Percentiles rank a stretch among this genome's conserved stretches.
Conservation (phyloP, 2,113 vertebrate genomes). For the Psittacus erithacus region DNA sequence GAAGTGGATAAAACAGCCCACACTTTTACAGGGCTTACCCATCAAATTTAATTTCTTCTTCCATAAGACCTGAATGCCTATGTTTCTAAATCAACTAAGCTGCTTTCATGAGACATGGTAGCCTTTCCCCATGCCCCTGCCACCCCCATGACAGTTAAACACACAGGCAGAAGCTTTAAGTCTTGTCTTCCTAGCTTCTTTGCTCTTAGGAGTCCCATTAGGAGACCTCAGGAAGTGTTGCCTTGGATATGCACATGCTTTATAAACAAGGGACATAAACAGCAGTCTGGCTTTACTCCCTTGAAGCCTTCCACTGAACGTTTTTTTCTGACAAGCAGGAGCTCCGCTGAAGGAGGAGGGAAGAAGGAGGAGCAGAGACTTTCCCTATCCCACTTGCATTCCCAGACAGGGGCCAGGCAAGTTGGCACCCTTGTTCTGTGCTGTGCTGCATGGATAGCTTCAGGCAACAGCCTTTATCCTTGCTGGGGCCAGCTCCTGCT, state of each 20-base stretch:
- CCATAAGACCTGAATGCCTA: neutral
- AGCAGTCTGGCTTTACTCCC: neutral
- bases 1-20: neutral
- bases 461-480: neutral
- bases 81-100: neutral
- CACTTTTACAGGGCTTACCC: neutral
- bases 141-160: neutral
- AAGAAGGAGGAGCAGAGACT: neutral
- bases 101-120: fast-evolving
- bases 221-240: neutral
- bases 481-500: neutral
- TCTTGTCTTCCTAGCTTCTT: neutral
- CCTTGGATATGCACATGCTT: neutral
- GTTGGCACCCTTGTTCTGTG: neutral
- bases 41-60: neutral
- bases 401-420: neutral
- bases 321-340: neutral
- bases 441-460: neutral
- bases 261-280: neutral
- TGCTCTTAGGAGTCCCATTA: neutral
- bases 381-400: neutral
- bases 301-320: neutral
- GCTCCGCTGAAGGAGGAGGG: neutral
- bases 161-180: neutral
- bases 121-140: neutral